phyloP scores from a whole-genome alignment of 2,888 invertebrate species.

The Noctua pronuba region DNA sequence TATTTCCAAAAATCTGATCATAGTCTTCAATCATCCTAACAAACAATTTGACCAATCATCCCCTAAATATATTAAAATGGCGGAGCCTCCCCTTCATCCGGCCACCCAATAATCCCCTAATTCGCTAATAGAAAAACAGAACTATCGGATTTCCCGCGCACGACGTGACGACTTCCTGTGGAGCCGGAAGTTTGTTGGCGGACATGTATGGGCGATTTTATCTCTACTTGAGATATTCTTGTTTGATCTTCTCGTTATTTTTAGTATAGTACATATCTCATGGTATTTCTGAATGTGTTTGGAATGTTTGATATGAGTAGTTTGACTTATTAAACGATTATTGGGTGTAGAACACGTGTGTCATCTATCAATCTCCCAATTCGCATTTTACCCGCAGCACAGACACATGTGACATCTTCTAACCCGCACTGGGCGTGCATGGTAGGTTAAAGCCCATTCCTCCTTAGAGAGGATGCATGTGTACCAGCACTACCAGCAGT shows the following conservation, averaged over 20 bases:
- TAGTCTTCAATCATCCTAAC: conserved; percentile 50
- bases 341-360: background rate
- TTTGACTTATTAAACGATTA: background rate
- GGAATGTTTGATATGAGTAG: conserved; percentile 19
- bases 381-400: background rate
- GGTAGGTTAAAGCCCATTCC: background rate
- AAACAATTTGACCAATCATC: conserved; percentile 60
- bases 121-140: conserved; percentile 88
- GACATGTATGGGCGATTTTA: conserved; percentile 63
- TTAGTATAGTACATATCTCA: background rate
- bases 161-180: conserved; percentile 84
- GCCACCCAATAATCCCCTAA: conserved; percentile 81
- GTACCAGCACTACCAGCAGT: background rate
- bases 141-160: conserved; percentile 83
- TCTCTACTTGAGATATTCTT: conserved; percentile 60
- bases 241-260: conserved; percentile 40
- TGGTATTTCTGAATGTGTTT: conserved; percentile 1
- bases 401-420: background rate
- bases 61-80: conserved; percentile 78
- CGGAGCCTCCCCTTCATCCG: conserved; percentile 72
- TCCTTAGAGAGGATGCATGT: background rate
- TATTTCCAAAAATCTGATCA: conserved; percentile 3
- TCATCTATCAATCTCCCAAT: background rate
- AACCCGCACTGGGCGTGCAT: background rate
- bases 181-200: conserved; percentile 79